These are phyloP conservation scores for Caenorhabditis panamensis DNA, from an alignment of 2,888 invertebrate species.

Conservation along the genomic window DNA sequence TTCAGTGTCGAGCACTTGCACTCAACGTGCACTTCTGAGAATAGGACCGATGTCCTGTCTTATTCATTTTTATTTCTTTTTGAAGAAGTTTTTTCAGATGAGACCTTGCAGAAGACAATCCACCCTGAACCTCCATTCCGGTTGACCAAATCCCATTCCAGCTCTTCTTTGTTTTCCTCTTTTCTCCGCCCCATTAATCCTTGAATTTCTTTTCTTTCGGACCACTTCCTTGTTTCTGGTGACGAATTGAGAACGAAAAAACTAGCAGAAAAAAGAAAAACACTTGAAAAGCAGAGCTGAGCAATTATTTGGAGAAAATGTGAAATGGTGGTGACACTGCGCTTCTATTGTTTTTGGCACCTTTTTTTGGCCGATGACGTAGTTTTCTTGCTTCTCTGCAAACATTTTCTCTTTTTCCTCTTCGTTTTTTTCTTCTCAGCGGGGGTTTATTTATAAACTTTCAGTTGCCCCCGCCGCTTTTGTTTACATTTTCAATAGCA, in stretches of 20 bases:
- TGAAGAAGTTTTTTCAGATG: not conserved
- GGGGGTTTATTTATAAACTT: slow-evolving; percentile 49
- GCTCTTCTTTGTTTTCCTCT: slow-evolving; percentile 23
- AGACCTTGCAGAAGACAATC: not conserved
- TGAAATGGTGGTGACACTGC: slow-evolving; percentile 5
- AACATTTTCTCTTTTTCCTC: slow-evolving; percentile 28
- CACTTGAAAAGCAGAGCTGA: not conserved
- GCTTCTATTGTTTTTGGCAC: slow-evolving; percentile 45
- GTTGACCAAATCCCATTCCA: slow-evolving; percentile 32
- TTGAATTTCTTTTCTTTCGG: slow-evolving; percentile 32
- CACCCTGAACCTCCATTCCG: slow-evolving; percentile 15
- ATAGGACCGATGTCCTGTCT: too few relatives aligned
- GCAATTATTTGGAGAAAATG: slow-evolving; percentile 1
- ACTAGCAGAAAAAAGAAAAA: not conserved
- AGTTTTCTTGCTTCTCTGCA: slow-evolving; percentile 17
- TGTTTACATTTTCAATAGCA: slow-evolving; percentile 46
- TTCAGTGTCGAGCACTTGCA: too few relatives aligned
- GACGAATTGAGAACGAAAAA: slow-evolving; percentile 16
- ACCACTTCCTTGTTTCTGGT: slow-evolving; percentile 35
- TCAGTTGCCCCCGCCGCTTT: slow-evolving; percentile 36
- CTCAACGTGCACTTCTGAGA: too few relatives aligned
- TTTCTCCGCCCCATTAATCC: slow-evolving; percentile 46
- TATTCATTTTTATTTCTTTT: not conserved
- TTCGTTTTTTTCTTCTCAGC: slow-evolving; percentile 13
- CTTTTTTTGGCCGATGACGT: slow-evolving; percentile 33